phyloP scores from a whole-genome alignment of 2,888 invertebrate species.

The Leptinotarsa rubiginosa region DNA sequence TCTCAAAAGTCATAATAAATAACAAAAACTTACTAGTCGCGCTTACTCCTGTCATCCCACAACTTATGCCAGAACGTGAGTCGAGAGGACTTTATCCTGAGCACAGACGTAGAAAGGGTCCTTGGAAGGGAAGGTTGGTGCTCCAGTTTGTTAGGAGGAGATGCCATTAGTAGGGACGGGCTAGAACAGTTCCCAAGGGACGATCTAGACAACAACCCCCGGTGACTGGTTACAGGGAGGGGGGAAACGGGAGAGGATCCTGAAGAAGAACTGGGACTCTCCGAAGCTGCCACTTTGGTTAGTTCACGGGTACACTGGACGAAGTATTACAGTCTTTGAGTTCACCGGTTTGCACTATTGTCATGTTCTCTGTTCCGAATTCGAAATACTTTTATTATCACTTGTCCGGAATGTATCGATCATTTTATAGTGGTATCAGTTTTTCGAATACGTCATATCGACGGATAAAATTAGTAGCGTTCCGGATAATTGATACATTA shows the following conservation, averaged over 20 bases:
- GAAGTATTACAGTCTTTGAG: neutral
- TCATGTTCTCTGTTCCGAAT: constrained; percentile 4
- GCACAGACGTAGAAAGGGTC: constrained; percentile 78
- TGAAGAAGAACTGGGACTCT: constrained; percentile 10
- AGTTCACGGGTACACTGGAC: constrained; percentile 7
- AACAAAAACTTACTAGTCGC: constrained; percentile 75
- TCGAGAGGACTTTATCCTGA: constrained; percentile 78
- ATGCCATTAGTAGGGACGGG: constrained; percentile 71
- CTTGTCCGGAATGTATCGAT: neutral
- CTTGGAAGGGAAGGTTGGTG: constrained; percentile 65
- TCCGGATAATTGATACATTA: neutral
- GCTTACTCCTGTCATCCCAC: constrained; percentile 77
- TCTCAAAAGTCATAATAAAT: neutral
- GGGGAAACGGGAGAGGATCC: constrained; percentile 52
- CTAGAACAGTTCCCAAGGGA: constrained; percentile 68
- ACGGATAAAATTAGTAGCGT: neutral
- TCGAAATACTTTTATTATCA: neutral
- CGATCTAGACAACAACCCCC: constrained; percentile 62
- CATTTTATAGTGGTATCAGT: neutral
- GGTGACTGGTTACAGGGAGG: constrained; percentile 52
- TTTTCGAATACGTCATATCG: neutral
- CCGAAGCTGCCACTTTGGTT: constrained; percentile 25
- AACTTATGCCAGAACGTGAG: constrained; percentile 89
- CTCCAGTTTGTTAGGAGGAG: constrained; percentile 64
- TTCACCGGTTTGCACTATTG: constrained; percentile 8